Evolutionary conservation across 2,797 vertebrate species (phyloP), one percentile per base, ranked within the genome.

Genomic region (Sphaeramia orbicularis): DNA sequence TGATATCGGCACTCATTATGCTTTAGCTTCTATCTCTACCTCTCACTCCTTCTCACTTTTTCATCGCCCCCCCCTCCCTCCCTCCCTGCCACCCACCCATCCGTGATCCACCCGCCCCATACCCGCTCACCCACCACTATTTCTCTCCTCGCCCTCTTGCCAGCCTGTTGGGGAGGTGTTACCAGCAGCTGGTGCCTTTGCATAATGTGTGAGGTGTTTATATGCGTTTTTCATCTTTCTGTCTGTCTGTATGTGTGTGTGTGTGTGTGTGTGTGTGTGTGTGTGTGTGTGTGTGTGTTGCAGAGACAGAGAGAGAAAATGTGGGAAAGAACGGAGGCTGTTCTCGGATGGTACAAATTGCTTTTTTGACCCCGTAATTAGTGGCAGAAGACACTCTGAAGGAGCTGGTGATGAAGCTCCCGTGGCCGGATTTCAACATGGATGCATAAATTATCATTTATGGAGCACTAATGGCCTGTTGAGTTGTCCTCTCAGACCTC

Each of bases 291-390:
- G 63, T 57, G 72, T 59, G 48, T 14, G 6, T 42, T 35, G 27
- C 35, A 8, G 49, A 19, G 62, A 38, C 47, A 64, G 40, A 36
- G 5, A 0, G 42, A 37, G 76, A 64, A 70, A 77, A 72, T 76
- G 78, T 78, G 75, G 65, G 67, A 83, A 80, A 84, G 84, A 87
- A 87, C 73, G 74, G 76, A 88, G 88, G 90, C 84, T 89, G 87
- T 86, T 92, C 89, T 86, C 90, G 83, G 83, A 90, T 91, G 84
- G 82, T 90, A 93, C 91, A 94, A 94, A 94, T 94, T 92, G 93
- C 90, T 94, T 94, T 93, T 94, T 93, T 94, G 93, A 94, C 93
- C 94, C 88, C 61, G 84, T 93, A 94, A 94, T 94, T 94, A 93
- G 88, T 83, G 80, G 80, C 74, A 89, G 85, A 93, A 91, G 92